phyloP scores from a whole-genome alignment of 2,888 invertebrate species.

The Hanleya hanleyi region DNA sequence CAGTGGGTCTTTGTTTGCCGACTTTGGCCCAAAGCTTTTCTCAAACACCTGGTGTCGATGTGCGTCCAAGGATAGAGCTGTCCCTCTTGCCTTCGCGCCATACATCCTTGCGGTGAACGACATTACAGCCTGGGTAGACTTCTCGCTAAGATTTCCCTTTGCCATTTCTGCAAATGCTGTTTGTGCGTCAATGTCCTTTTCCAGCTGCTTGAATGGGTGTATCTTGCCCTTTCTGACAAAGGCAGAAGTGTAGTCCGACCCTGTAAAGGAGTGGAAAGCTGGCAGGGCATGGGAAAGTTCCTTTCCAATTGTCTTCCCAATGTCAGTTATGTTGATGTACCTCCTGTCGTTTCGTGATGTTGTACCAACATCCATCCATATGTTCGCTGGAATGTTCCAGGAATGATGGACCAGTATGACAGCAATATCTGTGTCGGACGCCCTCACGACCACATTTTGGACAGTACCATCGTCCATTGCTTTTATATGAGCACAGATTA shows the following conservation, averaged over 20 bases:
- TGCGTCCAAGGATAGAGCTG: not conserved
- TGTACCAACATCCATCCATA: slow-evolving; percentile 4
- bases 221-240: slow-evolving; percentile 12
- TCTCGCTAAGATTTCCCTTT: not conserved
- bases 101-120: slow-evolving; percentile 3
- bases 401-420: slow-evolving; percentile 8
- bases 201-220: slow-evolving; percentile 10
- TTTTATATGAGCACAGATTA: slow-evolving; percentile 4
- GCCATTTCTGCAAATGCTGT: slow-evolving; percentile 7
- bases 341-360: not conserved
- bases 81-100: slow-evolving; percentile 4
- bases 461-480: not conserved
- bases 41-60: not conserved
- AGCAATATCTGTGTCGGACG: slow-evolving; percentile 18
- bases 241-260: slow-evolving; percentile 5
- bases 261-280: slow-evolving; percentile 10
- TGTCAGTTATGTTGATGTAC: slow-evolving; percentile 4
- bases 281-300: not conserved
- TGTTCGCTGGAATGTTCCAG: not conserved
- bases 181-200: slow-evolving; percentile 6
- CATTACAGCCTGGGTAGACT: not conserved
- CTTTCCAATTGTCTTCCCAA: not conserved
- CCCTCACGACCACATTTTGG: not conserved
- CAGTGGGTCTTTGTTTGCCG: slow-evolving; percentile 13
- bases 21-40: slow-evolving; percentile 8